Evolutionary conservation across 2,888 invertebrate species (phyloP).

Genomic region (Magallana nippona): DNA sequence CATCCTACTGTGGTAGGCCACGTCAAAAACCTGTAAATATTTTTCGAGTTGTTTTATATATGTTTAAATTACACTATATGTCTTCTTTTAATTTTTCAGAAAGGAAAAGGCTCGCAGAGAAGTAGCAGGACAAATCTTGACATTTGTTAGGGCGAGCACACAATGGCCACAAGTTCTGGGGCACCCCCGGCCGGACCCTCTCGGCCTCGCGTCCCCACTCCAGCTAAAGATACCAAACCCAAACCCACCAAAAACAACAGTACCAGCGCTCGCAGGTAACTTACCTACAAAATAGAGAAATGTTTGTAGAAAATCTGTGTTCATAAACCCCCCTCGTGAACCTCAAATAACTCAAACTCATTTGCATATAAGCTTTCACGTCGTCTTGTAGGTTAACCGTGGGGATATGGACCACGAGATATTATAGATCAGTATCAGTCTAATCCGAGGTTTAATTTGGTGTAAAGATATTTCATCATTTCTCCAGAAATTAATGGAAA

Average conservation of each 20-base stretch:
- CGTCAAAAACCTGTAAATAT: no score
- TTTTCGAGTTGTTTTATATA: no score
- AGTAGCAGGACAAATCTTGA: background rate
- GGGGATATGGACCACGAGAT: conserved; percentile 24
- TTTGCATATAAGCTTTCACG: conserved; percentile 72
- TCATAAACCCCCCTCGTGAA: background rate
- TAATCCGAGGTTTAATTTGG: conserved; percentile 49
- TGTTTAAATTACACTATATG: no score
- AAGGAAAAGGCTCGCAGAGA: background rate
- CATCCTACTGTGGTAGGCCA: no score
- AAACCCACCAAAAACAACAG: conserved; percentile 44
- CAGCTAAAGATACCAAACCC: conserved; percentile 15
- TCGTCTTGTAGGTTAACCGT: conserved; percentile 42
- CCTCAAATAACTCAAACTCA: conserved; percentile 55
- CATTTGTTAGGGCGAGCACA: background rate
- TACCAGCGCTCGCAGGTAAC: conserved; percentile 43
- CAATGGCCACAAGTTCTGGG: conserved; percentile 31
- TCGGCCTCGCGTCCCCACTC: conserved; percentile 9
- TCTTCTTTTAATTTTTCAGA: background rate
- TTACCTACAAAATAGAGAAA: background rate
- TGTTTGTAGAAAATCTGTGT: background rate
- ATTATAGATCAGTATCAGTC: conserved; percentile 44
- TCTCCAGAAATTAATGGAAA: conserved; percentile 48
- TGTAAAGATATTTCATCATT: conserved; percentile 49
- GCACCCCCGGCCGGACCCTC: conserved; percentile 30